Evolutionary conservation across 2,888 invertebrate species (phyloP).

Genomic region (Ypsolopha scabrella): DNA sequence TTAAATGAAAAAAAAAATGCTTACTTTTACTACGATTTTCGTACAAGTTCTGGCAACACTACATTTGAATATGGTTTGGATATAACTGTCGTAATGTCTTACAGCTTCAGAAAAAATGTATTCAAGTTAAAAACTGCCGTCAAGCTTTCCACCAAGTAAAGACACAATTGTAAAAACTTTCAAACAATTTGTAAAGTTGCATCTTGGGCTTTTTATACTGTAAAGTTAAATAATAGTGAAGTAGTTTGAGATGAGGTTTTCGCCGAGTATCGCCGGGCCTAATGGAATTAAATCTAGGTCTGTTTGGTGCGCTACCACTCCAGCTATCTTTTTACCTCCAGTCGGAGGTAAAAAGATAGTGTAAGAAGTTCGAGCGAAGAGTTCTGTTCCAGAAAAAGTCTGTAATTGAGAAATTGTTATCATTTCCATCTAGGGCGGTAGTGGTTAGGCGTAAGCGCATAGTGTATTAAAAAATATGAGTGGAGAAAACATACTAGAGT

Average conservation of each 20-base stretch:
- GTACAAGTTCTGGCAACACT: no score
- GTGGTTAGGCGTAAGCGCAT: no score
- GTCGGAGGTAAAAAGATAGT: constrained; percentile 12
- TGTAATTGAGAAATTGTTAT: no score
- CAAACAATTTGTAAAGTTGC: constrained; percentile 31
- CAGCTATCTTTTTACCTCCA: constrained; percentile 9
- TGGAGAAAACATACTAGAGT: no score
- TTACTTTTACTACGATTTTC: no score
- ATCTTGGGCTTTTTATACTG: constrained; percentile 34
- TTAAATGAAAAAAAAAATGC: no score
- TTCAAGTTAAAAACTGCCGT: no score
- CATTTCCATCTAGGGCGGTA: no score
- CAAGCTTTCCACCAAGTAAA: no score
- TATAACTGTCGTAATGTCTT: neutral
- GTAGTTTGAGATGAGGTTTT: constrained; percentile 33
- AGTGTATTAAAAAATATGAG: no score
- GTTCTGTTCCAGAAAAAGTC: no score
- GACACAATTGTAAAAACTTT: constrained; percentile 17
- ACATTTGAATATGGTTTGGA: neutral
- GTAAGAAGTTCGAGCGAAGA: neutral
- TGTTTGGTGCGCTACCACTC: constrained; percentile 16
- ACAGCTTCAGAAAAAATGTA: neutral
- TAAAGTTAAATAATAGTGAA: constrained; percentile 40
- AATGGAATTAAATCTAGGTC: constrained; percentile 37
- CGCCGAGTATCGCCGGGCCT: constrained; percentile 24